Percentiles rank a stretch among this genome's conserved stretches.
phyloP scores from a whole-genome alignment of 2,888 invertebrate genomes.

The Andrena marginata region DNA sequence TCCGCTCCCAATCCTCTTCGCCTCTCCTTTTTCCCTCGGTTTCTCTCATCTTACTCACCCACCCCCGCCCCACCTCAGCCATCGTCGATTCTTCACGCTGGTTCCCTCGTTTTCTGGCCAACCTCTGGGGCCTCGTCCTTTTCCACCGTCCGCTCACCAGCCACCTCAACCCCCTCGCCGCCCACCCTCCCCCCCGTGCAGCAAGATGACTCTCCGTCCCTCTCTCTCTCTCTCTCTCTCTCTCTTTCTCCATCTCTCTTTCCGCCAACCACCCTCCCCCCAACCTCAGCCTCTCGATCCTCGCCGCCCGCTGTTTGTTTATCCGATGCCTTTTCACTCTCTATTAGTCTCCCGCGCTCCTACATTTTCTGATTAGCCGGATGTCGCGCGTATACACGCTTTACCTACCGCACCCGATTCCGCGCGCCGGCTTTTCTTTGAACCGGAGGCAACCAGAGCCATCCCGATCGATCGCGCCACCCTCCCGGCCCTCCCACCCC shows the following conservation, averaged over 20 bases:
- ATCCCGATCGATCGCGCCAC: slow-evolving; percentile 76
- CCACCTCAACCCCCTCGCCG: slow-evolving; percentile 12
- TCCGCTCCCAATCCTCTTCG: slow-evolving; percentile 8
- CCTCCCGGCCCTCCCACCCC: slow-evolving; percentile 26
- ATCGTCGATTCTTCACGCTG: slow-evolving; percentile 19
- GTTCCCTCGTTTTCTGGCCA: slow-evolving; percentile 7
- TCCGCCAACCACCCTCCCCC: slow-evolving; percentile 8
- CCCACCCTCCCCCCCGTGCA: slow-evolving; percentile 8
- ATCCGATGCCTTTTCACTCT: slow-evolving; percentile 85
- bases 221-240: slow-evolving; percentile 25
- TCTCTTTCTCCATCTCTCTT: slow-evolving; percentile 38
- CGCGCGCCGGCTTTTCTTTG: slow-evolving; percentile 79
- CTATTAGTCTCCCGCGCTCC: slow-evolving; percentile 84
- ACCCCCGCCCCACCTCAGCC: not conserved
- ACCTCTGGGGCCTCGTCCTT: slow-evolving; percentile 7
- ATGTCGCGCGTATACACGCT: slow-evolving; percentile 80
- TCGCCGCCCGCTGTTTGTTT: slow-evolving; percentile 82
- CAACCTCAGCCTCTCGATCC: slow-evolving; percentile 17
- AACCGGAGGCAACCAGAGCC: slow-evolving; percentile 76
- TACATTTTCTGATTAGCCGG: slow-evolving; percentile 84
- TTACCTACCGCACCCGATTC: slow-evolving; percentile 76
- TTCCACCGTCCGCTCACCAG: slow-evolving; percentile 32
- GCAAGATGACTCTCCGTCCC: not conserved
- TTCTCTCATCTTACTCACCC: slow-evolving; percentile 17
- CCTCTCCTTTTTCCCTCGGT: slow-evolving; percentile 42